phyloP scores from a whole-genome alignment of 1,140 invertebrate species.

The Papilio polyxenes region DNA sequence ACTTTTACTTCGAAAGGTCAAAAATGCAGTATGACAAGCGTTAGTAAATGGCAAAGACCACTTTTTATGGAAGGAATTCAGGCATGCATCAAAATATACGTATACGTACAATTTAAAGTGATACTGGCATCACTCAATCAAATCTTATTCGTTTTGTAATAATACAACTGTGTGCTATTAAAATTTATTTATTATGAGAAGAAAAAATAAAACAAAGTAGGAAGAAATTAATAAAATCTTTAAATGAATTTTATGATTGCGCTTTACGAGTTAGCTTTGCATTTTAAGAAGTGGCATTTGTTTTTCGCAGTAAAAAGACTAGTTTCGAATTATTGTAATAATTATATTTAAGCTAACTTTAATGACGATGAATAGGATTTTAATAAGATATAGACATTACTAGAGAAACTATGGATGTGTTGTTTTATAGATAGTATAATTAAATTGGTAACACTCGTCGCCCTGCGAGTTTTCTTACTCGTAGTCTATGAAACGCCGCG shows the following conservation, averaged over 20 bases:
- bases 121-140: constrained; percentile 8
- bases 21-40: constrained; percentile 15
- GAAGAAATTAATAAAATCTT: constrained; percentile 5
- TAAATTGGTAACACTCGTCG: no score
- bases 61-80: constrained; percentile 14
- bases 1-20: constrained; percentile 29
- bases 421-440: no score
- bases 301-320: neutral
- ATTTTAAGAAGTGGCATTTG: constrained; percentile 21
- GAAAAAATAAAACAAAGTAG: constrained; percentile 1
- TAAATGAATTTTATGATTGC: constrained; percentile 12
- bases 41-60: constrained; percentile 29
- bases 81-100: neutral
- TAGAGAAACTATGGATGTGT: no score
- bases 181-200: neutral
- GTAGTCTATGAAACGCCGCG: no score
- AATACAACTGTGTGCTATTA: constrained; percentile 10
- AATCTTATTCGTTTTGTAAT: constrained; percentile 15
- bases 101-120: constrained; percentile 39
- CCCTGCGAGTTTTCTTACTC: no score
- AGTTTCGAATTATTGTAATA: neutral
- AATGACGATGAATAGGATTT: neutral
- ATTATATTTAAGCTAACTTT: neutral
- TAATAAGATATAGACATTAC: no score
- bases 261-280: neutral